Percentiles rank a stretch among this genome's conserved stretches.
phyloP scores from a whole-genome alignment of 2,113 vertebrate genomes.

The Trichechus manatus region DNA sequence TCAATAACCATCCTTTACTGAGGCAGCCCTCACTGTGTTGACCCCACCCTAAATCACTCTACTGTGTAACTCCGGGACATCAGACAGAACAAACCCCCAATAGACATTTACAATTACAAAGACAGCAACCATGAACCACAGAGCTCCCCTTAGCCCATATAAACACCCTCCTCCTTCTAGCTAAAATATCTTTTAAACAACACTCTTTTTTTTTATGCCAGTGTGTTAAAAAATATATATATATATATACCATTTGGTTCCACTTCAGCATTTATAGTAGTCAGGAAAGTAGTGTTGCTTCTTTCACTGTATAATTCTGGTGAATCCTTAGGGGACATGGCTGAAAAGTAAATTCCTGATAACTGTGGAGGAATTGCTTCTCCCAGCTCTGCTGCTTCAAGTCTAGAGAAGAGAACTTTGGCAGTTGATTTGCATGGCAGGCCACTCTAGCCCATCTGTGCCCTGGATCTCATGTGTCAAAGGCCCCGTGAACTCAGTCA shows the following conservation, averaged over 20 bases:
- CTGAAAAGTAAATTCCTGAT: constrained; percentile 22
- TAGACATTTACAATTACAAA: constrained; percentile 18
- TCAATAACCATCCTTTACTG: background rate
- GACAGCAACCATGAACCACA: background rate
- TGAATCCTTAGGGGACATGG: background rate
- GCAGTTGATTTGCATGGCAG: background rate
- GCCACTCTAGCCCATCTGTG: constrained; percentile 77
- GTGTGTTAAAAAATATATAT: constrained; percentile 25
- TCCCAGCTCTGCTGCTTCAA: constrained; percentile 36
- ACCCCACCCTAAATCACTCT: background rate
- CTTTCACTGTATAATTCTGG: constrained; percentile 5
- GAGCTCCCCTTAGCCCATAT: background rate
- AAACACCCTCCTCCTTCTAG: constrained; percentile 46
- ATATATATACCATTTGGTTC: constrained; percentile 25
- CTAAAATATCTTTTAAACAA: constrained; percentile 50
- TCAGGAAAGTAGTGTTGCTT: constrained; percentile 37
- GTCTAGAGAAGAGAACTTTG: constrained; percentile 56
- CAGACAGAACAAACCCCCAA: background rate
- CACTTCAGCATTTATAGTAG: background rate
- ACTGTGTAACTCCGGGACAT: background rate
- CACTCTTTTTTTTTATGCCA: constrained; percentile 12
- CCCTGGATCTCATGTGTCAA: constrained; percentile 72
- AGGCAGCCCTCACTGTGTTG: background rate
- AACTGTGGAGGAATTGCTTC: background rate
- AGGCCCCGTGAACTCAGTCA: constrained; percentile 54